phyloP scores from a whole-genome alignment of 2,113 vertebrate species.

The Zapornia atra region DNA sequence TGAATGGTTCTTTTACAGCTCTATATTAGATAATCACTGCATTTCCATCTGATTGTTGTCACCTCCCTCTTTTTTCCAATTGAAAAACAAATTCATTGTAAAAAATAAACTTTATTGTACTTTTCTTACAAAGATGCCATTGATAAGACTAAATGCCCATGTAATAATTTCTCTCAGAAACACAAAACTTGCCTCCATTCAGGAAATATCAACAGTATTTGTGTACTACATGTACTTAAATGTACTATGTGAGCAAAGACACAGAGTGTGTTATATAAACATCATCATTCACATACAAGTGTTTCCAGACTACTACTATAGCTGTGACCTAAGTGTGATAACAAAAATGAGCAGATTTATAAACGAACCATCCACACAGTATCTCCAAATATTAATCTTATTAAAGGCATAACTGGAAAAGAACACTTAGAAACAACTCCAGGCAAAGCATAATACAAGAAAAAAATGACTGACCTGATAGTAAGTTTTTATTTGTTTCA shows the following conservation, averaged over 20 bases:
- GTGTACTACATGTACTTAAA: neutral
- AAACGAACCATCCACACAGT: neutral
- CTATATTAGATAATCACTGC: neutral
- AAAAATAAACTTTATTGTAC: fast-evolving
- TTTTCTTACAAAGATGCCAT: neutral
- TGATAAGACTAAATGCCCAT: neutral
- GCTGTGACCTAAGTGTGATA: neutral
- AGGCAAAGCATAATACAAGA: neutral
- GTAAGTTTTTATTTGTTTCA: conserved; percentile 92
- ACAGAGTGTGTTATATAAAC: neutral
- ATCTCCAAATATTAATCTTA: neutral
- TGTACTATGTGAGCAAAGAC: neutral
- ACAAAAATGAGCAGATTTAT: neutral
- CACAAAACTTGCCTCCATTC: neutral
- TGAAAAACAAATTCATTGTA: neutral
- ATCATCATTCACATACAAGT: neutral
- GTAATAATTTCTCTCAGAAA: neutral
- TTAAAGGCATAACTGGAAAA: neutral
- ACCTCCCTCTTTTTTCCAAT: neutral
- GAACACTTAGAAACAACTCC: neutral
- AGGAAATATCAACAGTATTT: neutral
- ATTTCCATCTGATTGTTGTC: neutral
- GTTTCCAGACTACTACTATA: neutral
- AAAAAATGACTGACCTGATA: conserved; percentile 87
- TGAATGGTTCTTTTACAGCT: neutral